These are phyloP conservation scores for Oligia strigilis DNA, from an alignment of 2,888 invertebrate species.

Conservation along the genomic window DNA sequence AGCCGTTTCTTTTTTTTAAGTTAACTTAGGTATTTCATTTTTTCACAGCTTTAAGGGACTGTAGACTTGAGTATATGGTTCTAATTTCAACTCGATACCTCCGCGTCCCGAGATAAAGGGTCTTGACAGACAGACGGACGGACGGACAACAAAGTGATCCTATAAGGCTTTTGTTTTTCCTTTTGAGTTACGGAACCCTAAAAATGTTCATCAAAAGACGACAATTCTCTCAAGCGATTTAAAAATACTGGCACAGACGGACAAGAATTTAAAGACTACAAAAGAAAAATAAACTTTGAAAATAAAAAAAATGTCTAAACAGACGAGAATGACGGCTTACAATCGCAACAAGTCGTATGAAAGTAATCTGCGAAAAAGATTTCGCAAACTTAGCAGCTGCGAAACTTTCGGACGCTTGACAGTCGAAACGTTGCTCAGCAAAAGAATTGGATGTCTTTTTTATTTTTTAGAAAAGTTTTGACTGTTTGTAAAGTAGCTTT, in stretches of 20 bases:
- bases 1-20: too few relatives aligned
- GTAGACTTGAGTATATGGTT: too few relatives aligned
- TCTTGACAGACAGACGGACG: too few relatives aligned
- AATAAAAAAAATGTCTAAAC: slow-evolving; percentile 45
- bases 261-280: slow-evolving; percentile 38
- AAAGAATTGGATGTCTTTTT: slow-evolving; percentile 29
- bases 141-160: too few relatives aligned
- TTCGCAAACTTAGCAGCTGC: slow-evolving; percentile 51
- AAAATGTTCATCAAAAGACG: not conserved
- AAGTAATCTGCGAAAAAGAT: slow-evolving; percentile 61
- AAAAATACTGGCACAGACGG: slow-evolving; percentile 28
- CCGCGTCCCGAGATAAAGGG: too few relatives aligned
- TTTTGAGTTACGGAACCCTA: too few relatives aligned
- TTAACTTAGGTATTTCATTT: too few relatives aligned
- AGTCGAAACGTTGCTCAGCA: slow-evolving; percentile 35
- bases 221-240: slow-evolving; percentile 1
- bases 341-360: slow-evolving; percentile 60
- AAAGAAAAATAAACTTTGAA: slow-evolving; percentile 25
- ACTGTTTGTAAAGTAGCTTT: slow-evolving; percentile 3
- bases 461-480: slow-evolving; percentile 2
- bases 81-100: too few relatives aligned
- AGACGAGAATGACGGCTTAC: slow-evolving; percentile 48
- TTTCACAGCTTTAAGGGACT: too few relatives aligned
- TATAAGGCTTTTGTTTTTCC: too few relatives aligned
- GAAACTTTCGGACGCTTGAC: slow-evolving; percentile 50